These are phyloP conservation scores for Linepithema humile DNA, from an alignment of 1,140 invertebrate genomes.

Conservation along the genomic window DNA sequence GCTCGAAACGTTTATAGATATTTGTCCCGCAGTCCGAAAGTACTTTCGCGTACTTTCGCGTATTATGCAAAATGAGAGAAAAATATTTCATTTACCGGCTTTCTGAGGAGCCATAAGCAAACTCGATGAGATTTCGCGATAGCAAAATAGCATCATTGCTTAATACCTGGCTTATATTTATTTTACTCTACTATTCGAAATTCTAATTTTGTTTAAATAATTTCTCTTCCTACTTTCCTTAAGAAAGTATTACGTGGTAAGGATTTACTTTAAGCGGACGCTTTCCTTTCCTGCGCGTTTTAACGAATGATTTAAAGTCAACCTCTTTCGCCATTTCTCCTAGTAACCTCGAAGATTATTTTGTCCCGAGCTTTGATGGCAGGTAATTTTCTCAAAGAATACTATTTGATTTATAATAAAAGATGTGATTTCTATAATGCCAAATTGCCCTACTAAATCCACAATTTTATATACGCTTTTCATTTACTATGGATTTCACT, in stretches of 20 bases:
- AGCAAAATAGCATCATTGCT: constrained; percentile 35
- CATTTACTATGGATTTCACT: too few species aligned
- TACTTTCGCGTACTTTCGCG: constrained; percentile 28
- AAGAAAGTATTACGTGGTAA: background rate
- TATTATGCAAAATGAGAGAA: constrained; percentile 36
- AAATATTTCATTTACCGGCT: constrained; percentile 60
- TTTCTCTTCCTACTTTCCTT: constrained; percentile 8
- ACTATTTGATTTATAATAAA: background rate
- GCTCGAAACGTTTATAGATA: background rate
- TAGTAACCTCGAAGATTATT: background rate
- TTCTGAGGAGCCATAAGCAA: constrained; percentile 22
- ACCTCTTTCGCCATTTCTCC: background rate
- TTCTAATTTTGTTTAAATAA: constrained; percentile 67
- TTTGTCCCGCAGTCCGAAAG: too few species aligned
- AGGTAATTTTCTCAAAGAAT: background rate
- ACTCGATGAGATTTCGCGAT: constrained; percentile 43
- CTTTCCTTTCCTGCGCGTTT: background rate
- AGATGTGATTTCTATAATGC: background rate
- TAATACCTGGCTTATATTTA: constrained; percentile 64
- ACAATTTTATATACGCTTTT: too few species aligned
- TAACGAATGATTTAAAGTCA: constrained; percentile 8
- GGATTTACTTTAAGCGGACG: background rate
- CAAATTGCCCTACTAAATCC: too few species aligned
- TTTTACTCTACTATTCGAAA: constrained; percentile 59
- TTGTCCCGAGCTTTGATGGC: background rate